These are phyloP conservation scores for Euspilapteryx auroguttella DNA, from an alignment of 2,888 invertebrate genomes.

Conservation along the genomic window DNA sequence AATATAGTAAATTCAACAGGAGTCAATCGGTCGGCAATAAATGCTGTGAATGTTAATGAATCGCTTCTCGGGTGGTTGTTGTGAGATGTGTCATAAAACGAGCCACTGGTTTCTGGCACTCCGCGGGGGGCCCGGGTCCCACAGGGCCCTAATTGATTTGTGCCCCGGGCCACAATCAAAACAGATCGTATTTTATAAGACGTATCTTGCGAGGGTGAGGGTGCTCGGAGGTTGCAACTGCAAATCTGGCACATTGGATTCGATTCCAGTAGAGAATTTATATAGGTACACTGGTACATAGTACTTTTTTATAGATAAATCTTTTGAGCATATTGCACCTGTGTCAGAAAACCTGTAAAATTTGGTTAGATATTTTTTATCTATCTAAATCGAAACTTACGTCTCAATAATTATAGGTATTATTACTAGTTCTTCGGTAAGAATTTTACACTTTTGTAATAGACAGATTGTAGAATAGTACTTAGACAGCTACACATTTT, in stretches of 20 bases:
- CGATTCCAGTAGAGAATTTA: no score
- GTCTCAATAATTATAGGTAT: no score
- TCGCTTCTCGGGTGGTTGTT: constrained; percentile 28
- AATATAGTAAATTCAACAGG: constrained; percentile 16
- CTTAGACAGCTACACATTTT: no score
- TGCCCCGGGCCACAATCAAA: constrained; percentile 64
- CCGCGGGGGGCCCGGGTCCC: constrained; percentile 33
- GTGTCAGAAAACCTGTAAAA: no score
- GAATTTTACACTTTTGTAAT: no score
- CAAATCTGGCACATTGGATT: constrained; percentile 13
- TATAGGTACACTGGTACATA: no score
- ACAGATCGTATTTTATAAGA: constrained; percentile 64
- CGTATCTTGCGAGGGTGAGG: constrained; percentile 44
- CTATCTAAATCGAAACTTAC: no score
- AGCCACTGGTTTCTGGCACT: constrained; percentile 33
- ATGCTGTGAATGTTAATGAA: constrained; percentile 56
- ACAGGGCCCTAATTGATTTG: constrained; percentile 51
- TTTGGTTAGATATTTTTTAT: no score
- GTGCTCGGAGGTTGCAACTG: constrained; percentile 15
- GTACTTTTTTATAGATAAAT: no score
- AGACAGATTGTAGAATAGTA: no score
- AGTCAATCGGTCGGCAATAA: constrained; percentile 46
- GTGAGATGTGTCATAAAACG: constrained; percentile 58
- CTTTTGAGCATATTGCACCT: no score
- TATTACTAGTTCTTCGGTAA: no score